Base-by-base conservation (phyloP, 2,888 invertebrate genomes). In the Parthenolecanium corni region DNA sequence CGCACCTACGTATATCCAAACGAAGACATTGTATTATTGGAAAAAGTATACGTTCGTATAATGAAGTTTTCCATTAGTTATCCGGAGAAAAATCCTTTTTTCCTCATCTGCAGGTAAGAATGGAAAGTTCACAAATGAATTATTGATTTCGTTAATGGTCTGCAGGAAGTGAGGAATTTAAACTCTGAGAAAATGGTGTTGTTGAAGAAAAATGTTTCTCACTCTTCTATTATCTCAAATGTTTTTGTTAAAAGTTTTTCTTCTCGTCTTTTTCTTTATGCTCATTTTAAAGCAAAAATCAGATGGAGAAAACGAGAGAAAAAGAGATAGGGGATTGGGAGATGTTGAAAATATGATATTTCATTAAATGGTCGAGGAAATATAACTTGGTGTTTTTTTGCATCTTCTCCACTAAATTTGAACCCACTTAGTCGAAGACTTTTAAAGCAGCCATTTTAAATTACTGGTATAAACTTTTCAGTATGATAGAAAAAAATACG, bases 331-430 rank as follows among this genome's bases (percentile, higher is more conserved):
- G 96, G 76, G 97, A 84, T 76, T 98, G 97, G 67, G 96, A 96
- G 76, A 98, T 97, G 72, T 97, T 98, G 83, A 98, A 31, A 98
- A 76, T 98, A 98, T 31, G 94, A 94, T 12, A 94, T 94, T 1
- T 94, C 94, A 0, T 94, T 95, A 51, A 52, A 14, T 25, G 49
- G 53, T 47, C 42, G 40, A 36, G 23, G n/a, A n/a, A n/a, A n/a
- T n/a, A n/a, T n/a, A n/a, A n/a, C n/a, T n/a, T 42, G 16, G 24
- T 25, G 18, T 49, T 31, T 31, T 61, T 23, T 40, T 47, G 51
- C 51, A 4, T 51, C 36, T 52, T 52, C 31, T 36, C 52, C 20
- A 38, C 36, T 36, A 52, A 52, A 36, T 52, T 52, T 52, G 25
- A 31, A 52, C 31, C n/a, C 52, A 52, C 20, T 31, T 21, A 47